These are phyloP conservation scores for Ia io DNA, from an alignment of 2,113 vertebrate genomes.

Conservation along the genomic window DNA sequence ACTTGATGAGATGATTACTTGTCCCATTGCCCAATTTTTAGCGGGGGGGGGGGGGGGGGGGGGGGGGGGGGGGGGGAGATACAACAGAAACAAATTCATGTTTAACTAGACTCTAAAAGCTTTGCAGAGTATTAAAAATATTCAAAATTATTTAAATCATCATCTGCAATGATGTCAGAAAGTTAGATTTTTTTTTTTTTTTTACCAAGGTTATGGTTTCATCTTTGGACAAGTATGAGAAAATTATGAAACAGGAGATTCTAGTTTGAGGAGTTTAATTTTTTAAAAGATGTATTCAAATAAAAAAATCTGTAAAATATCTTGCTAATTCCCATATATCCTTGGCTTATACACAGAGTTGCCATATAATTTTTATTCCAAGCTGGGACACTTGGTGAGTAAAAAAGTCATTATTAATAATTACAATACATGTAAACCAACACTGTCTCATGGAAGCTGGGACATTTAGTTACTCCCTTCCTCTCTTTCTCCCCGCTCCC, in stretches of 20 bases:
- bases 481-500: accelerated
- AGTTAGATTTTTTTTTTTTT: conserved; percentile 13
- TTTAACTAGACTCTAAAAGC: conserved; percentile 53
- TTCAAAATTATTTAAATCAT: neutral
- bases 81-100: neutral
- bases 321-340: neutral
- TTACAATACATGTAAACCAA: neutral
- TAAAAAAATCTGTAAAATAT: neutral
- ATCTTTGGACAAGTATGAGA: neutral
- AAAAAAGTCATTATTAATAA: neutral
- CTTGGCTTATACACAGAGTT: neutral
- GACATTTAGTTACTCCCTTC: neutral
- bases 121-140: conserved; percentile 65
- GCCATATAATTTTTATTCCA: neutral
- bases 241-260: conserved; percentile 1
- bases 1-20: conserved; percentile 69
- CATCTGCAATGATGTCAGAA: neutral
- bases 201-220: conserved; percentile 60
- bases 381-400: neutral
- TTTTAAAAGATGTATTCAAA: neutral
- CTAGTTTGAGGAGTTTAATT: conserved; percentile 42
- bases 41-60: neutral
- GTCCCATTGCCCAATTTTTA: conserved; percentile 43
- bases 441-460: conserved; percentile 15
- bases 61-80: neutral